These are phyloP conservation scores for Bathybates hornii DNA, from an alignment of 2,113 vertebrate genomes.

Conservation along the genomic window DNA sequence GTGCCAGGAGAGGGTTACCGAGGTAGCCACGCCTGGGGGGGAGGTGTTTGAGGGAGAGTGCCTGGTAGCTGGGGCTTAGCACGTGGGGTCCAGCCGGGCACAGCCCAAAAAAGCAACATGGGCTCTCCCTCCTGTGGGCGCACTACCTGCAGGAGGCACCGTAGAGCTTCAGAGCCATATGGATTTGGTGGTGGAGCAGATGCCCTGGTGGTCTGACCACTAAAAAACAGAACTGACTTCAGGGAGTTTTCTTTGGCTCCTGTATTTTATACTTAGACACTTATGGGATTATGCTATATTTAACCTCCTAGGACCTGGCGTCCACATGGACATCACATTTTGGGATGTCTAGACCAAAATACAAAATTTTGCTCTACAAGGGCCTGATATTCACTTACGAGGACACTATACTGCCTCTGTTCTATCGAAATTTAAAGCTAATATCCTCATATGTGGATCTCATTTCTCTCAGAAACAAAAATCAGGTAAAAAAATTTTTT, in stretches of 20 bases:
- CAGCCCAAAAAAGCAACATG: not conserved
- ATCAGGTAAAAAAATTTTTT: no score
- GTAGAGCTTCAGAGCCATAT: not conserved
- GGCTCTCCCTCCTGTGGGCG: not conserved
- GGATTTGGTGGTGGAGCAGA: not conserved
- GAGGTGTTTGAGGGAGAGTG: not conserved
- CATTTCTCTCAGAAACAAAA: no score
- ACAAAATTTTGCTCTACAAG: no score
- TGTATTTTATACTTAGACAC: not conserved
- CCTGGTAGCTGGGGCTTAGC: not conserved
- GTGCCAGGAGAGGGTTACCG: rapidly evolving
- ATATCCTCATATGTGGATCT: no score
- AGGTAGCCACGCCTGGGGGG: not conserved
- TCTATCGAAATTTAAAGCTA: no score
- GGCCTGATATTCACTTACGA: no score
- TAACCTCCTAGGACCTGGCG: not conserved
- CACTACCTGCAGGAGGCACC: not conserved
- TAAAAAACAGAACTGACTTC: not conserved
- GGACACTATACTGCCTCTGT: no score
- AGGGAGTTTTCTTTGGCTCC: not conserved
- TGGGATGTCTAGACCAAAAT: no score
- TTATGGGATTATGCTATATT: not conserved
- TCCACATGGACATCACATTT: no score
- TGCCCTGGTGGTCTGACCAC: not conserved
- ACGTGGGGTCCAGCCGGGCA: rapidly evolving